Evolutionary conservation across 2,888 invertebrate genomes (phyloP).

Genomic region (Malachius bipustulatus): DNA sequence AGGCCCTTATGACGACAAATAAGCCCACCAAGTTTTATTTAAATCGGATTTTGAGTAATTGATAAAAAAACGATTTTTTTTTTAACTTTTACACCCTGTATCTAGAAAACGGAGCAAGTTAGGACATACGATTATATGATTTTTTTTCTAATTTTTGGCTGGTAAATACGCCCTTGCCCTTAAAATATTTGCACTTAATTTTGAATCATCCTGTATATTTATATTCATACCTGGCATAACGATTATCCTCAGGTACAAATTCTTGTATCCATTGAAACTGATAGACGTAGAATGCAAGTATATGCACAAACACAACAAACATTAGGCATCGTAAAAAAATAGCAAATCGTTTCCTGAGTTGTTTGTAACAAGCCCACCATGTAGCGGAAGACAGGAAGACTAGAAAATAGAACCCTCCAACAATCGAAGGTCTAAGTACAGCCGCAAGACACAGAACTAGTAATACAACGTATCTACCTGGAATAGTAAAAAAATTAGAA

Average conservation of each 20-base stretch:
- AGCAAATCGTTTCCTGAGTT: constrained; percentile 67
- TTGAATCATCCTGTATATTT: too few species aligned
- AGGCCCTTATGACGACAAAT: too few species aligned
- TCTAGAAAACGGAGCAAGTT: too few species aligned
- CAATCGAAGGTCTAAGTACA: constrained; percentile 69
- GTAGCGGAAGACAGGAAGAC: constrained; percentile 75
- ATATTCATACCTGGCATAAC: constrained; percentile 58
- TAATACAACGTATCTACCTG: constrained; percentile 55
- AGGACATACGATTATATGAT: too few species aligned
- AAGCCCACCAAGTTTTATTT: too few species aligned
- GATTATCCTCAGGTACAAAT: constrained; percentile 51
- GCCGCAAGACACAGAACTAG: constrained; percentile 59
- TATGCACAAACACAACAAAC: constrained; percentile 65
- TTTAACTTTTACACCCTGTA: too few species aligned
- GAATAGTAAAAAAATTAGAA: constrained; percentile 25
- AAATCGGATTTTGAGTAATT: too few species aligned
- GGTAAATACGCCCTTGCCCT: too few species aligned
- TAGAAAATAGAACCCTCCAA: constrained; percentile 76
- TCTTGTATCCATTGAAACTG: constrained; percentile 76
- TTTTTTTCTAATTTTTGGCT: too few species aligned
- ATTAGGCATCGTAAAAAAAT: constrained; percentile 56
- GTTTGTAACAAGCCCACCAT: constrained; percentile 74
- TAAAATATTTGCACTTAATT: too few species aligned
- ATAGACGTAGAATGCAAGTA: constrained; percentile 61
- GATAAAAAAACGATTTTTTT: too few species aligned